Evolutionary conservation across 1,140 invertebrate species (phyloP), one percentile per base, ranked within the genome.

Genomic region (Lanistes nyassanus): DNA sequence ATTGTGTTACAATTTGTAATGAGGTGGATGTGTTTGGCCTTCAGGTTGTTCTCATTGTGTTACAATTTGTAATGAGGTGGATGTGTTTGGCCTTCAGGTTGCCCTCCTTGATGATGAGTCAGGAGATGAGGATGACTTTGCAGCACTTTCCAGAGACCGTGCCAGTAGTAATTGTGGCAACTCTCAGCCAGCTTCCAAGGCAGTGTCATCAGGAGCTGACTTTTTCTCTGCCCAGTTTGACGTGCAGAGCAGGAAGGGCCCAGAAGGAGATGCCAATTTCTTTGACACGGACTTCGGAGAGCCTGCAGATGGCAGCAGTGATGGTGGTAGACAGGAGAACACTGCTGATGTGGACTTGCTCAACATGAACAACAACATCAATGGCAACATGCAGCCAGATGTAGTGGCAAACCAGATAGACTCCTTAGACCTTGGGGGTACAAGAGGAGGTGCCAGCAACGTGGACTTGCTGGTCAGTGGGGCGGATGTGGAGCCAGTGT

Each of bases 401-500:
- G 75, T 77, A 31, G 51, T 82, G 37, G 74, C 78, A 11, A 76
- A 80, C 42, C 70, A 83, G 39, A 74, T 82, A 9, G 80, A 83
- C 69, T 75, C 85, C 51, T 75, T 88, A 37, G 75, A 84, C 74
- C 82, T 88, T 51, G 81, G 82, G 5, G 69, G 53, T 26, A 5
- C 23, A 31, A 58, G 56, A 23, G 37, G 56, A 37, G 53, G 68
- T 9, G 53, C 26, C 19, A 86, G 86, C 74, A 91, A 92, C 81
- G 91, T 92, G 81, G 93, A 94, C 89, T 87, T 94, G 65, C 88
- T 94, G 29, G 92, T 91, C 66, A 80, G 76, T 31, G 74, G 65
- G 36, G 23, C 55, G 3, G 36, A 58, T 23, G 42, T 72, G 26
- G 26, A 56, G 19, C 68, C 68, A 21, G 51, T 70, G 31, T 16